phyloP scores from a whole-genome alignment of 2,797 vertebrate genomes.

The Sylvia borin region DNA sequence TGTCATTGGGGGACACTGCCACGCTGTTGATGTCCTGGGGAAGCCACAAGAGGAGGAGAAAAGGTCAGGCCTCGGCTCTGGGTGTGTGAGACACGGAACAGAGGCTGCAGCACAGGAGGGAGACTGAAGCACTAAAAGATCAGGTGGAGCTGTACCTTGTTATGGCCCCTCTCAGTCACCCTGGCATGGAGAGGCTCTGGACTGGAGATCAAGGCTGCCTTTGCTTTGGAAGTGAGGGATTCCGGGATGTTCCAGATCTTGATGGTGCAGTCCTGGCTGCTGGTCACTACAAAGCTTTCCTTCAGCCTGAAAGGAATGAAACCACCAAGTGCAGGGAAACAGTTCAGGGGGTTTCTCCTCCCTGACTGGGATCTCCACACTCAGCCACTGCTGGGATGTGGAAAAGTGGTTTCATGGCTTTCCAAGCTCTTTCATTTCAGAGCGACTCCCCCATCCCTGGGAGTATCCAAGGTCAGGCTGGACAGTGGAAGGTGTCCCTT shows the following conservation, averaged over 20 bases:
- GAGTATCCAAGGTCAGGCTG: neutral
- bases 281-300: constrained; percentile 88
- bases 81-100: fast-evolving
- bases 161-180: constrained; percentile 86
- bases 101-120: neutral
- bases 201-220: neutral
- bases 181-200: constrained; percentile 75
- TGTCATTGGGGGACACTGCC: constrained; percentile 92
- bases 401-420: neutral
- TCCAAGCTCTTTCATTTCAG: neutral
- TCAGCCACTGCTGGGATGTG: neutral
- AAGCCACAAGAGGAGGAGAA: neutral
- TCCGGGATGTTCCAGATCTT: constrained; percentile 92
- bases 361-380: neutral
- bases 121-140: fast-evolving
- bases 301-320: constrained; percentile 72
- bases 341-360: neutral
- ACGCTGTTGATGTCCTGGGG: constrained; percentile 93
- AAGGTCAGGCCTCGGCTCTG: neutral
- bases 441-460: neutral
- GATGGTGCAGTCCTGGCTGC: constrained; percentile 94
- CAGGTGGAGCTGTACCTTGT: constrained; percentile 78
- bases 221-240: constrained; percentile 55
- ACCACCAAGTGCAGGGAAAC: neutral
- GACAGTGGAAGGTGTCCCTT: neutral